Conservation (phyloP, 2,888 invertebrate genomes). For the Lypha dubia region DNA sequence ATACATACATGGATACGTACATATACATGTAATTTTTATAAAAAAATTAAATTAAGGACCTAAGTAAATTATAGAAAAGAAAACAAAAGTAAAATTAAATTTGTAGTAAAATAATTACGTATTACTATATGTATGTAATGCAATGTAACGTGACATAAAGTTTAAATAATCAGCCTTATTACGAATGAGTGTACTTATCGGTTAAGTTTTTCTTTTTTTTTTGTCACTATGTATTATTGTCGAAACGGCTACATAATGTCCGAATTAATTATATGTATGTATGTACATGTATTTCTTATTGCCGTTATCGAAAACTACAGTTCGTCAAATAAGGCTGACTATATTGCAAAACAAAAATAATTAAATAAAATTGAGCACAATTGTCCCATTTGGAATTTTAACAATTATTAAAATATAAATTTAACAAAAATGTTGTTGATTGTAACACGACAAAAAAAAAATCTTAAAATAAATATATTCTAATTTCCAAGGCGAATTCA, state of each 20-base stretch:
- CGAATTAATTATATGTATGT: background rate
- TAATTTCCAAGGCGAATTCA: no score
- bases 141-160: no score
- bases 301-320: no score
- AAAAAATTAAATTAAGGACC: constrained; percentile 43
- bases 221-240: no score
- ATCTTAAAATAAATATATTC: background rate
- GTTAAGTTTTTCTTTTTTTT: no score
- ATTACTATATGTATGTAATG: no score
- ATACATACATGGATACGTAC: background rate
- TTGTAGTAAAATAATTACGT: background rate
- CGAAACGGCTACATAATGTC: no score
- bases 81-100: background rate
- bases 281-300: background rate
- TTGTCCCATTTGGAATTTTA: constrained; percentile 24
- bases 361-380: constrained; percentile 56
- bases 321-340: no score
- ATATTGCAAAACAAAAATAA: constrained; percentile 21
- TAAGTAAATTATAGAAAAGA: constrained; percentile 28
- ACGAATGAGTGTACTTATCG: background rate
- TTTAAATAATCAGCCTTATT: constrained; percentile 14
- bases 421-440: constrained; percentile 23
- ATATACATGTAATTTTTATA: background rate
- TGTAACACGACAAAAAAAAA: background rate
- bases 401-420: constrained; percentile 15